Conservation (phyloP, 1,140 invertebrate genomes). For the Cardiocondyla obscurior region DNA sequence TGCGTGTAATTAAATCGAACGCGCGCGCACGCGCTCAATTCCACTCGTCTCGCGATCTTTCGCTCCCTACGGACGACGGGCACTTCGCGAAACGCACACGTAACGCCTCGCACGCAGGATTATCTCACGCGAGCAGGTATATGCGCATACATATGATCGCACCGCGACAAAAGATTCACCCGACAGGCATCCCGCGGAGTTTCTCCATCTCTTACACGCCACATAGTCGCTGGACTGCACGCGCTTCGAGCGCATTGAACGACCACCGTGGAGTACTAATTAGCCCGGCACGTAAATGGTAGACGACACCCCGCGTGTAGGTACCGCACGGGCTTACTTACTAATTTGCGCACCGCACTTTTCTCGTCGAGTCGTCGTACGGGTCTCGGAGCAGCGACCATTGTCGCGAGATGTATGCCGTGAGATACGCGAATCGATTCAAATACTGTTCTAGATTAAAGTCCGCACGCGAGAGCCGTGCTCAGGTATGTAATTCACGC, state of each 20-base stretch:
- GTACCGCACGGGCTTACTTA: not conserved
- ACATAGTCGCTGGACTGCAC: not conserved
- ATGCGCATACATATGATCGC: no score
- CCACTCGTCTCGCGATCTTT: not conserved
- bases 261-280: not conserved
- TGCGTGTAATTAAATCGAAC: not conserved
- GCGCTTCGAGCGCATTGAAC: not conserved
- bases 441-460: constrained; percentile 29
- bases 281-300: not conserved
- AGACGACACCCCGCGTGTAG: not conserved
- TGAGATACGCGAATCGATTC: constrained; percentile 27
- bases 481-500: constrained; percentile 23
- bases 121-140: not conserved
- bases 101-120: constrained; percentile 14
- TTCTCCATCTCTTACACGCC: not conserved
- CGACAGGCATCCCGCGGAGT: no score
- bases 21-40: not conserved
- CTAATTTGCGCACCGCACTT: not conserved
- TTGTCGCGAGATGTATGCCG: not conserved
- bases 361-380: not conserved
- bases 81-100: constrained; percentile 2
- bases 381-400: no score
- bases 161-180: not conserved
- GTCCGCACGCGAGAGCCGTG: constrained; percentile 15
- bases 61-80: not conserved